A percentile compares a stretch with the other conserved stretches of the same genome.
phyloP scores from a whole-genome alignment of 1,140 invertebrate genomes.

The Drosophila leontia region DNA sequence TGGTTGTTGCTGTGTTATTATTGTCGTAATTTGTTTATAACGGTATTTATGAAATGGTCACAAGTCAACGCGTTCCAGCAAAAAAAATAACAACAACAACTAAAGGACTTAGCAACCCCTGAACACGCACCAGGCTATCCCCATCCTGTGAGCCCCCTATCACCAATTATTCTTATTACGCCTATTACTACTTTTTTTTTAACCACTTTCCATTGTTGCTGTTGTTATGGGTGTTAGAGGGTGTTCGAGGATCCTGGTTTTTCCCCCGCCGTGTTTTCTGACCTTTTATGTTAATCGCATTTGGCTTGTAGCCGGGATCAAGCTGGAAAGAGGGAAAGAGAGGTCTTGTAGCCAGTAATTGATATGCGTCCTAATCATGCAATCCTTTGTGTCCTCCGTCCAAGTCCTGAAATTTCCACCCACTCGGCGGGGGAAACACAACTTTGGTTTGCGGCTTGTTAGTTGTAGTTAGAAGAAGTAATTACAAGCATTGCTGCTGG shows the following conservation, averaged over 20 bases:
- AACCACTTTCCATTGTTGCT: constrained; percentile 69
- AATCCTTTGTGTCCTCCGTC: constrained; percentile 59
- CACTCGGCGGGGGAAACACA: constrained; percentile 22
- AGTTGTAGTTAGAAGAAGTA: constrained; percentile 39
- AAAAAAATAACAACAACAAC: constrained; percentile 2
- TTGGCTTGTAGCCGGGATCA: constrained; percentile 39
- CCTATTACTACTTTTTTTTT: constrained; percentile 74
- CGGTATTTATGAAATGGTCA: constrained; percentile 84
- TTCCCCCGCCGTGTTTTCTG: constrained; percentile 41
- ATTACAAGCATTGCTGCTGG: constrained; percentile 32
- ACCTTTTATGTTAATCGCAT: constrained; percentile 82
- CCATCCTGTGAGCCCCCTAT: constrained; percentile 32
- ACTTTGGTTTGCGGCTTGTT: constrained; percentile 43
- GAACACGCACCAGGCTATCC: constrained; percentile 52
- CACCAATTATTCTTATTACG: constrained; percentile 81
- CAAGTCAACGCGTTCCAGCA: constrained; percentile 77
- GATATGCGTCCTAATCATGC: constrained; percentile 81
- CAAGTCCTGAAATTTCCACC: not conserved
- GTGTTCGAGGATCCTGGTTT: constrained; percentile 9
- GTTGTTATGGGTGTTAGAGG: constrained; percentile 40
- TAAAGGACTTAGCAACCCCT: constrained; percentile 23
- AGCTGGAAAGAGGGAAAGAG: not conserved
- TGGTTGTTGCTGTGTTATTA: constrained; percentile 68
- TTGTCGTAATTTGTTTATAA: constrained; percentile 83
- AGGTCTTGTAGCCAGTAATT: constrained; percentile 80